A percentile compares a stretch with the other conserved stretches of the same genome.
phyloP scores from a whole-genome alignment of 2,113 vertebrate species.

The Protobothrops mucrosquamatus region DNA sequence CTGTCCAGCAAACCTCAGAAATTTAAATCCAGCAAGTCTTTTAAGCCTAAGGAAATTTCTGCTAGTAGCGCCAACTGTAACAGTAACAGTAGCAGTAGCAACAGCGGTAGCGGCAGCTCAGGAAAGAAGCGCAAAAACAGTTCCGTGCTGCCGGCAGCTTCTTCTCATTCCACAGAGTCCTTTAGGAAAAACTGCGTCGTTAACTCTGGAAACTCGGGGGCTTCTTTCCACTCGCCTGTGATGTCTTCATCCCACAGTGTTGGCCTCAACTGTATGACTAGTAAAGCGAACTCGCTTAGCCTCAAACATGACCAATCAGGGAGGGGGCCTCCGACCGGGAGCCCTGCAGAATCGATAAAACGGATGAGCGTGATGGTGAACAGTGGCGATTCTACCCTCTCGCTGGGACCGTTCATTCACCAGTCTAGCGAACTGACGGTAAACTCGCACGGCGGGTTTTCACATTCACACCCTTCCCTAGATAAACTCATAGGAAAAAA shows the following conservation, averaged over 20 bases:
- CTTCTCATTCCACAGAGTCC: conserved; percentile 84
- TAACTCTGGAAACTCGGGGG: conserved; percentile 84
- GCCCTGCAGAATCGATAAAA: conserved; percentile 92
- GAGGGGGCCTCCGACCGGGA: conserved; percentile 82
- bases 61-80: conserved; percentile 77
- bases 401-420: conserved; percentile 93
- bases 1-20: conserved; percentile 90
- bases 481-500: conserved; percentile 91
- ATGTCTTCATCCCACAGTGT: conserved; percentile 80
- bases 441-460: conserved; percentile 73
- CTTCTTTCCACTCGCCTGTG: conserved; percentile 78
- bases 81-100: conserved; percentile 74
- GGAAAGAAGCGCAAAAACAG: conserved; percentile 96
- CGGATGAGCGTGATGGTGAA: conserved; percentile 99
- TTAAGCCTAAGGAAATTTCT: conserved; percentile 84
- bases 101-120: conserved; percentile 73
- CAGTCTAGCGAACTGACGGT: conserved; percentile 82
- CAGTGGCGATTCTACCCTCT: conserved; percentile 94
- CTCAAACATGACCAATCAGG: conserved; percentile 85
- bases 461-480: conserved; percentile 77
- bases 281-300: conserved; percentile 82
- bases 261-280: conserved; percentile 85
- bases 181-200: conserved; percentile 92
- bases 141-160: conserved; percentile 78
- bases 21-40: conserved; percentile 86